Conservation (phyloP, 2,113 vertebrate species). For the Antigone vipio region DNA sequence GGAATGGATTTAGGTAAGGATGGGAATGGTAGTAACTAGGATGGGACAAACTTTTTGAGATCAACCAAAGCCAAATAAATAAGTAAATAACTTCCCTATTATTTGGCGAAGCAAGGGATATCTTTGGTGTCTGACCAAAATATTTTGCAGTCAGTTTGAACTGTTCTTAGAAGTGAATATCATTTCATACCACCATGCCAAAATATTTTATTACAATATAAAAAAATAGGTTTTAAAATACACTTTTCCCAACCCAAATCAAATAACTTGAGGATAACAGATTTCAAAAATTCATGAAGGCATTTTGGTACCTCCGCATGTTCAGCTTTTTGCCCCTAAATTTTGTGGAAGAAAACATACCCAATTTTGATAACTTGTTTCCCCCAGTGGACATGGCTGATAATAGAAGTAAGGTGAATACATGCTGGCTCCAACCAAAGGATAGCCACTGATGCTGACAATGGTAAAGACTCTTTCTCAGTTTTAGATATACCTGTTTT, state of each 20-base stretch:
- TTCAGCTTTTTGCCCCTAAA: neutral
- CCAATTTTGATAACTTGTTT: neutral
- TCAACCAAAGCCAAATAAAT: neutral
- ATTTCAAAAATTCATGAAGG: neutral
- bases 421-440: neutral
- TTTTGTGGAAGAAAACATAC: neutral
- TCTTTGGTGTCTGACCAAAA: neutral
- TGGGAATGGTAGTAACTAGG: neutral
- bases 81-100: neutral
- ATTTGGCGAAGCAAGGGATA: neutral
- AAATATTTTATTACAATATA: neutral
- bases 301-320: neutral
- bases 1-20: neutral
- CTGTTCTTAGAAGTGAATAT: neutral
- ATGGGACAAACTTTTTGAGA: neutral
- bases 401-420: neutral
- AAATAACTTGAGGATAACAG: neutral
- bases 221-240: neutral
- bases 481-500: neutral
- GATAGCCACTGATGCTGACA: neutral
- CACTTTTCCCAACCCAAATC: neutral
- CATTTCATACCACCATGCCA: neutral
- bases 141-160: neutral
- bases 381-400: neutral
- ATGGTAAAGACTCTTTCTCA: neutral